These are phyloP conservation scores for Mareca strepera DNA, from an alignment of 2,797 vertebrate species.

Conservation along the genomic window DNA sequence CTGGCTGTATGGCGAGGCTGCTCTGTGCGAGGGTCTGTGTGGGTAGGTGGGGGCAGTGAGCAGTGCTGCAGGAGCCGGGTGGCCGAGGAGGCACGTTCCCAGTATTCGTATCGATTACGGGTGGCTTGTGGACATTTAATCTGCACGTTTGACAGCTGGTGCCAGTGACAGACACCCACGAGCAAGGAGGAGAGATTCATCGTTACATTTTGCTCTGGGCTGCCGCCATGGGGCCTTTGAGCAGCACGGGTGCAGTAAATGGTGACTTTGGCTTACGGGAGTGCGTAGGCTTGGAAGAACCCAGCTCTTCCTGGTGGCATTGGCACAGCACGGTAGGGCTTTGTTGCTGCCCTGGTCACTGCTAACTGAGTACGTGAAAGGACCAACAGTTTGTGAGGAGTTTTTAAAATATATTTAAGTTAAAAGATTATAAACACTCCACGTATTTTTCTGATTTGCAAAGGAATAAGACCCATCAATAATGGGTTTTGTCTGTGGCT, in stretches of 20 bases:
- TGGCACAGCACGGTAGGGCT: not conserved
- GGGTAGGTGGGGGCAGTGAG: not conserved
- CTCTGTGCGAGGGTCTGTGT: no score
- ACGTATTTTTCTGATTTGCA: not conserved
- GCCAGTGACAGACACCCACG: not conserved
- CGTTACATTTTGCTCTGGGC: not conserved
- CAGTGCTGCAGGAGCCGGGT: rapidly evolving
- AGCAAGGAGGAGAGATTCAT: not conserved
- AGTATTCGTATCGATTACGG: not conserved
- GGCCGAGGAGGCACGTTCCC: not conserved
- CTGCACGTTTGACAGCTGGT: not conserved
- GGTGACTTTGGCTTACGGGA: not conserved
- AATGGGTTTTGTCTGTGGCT: not conserved
- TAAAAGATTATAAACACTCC: not conserved
- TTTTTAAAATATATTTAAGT: not conserved
- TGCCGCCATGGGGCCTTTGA: rapidly evolving
- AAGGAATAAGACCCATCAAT: not conserved
- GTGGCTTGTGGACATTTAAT: not conserved
- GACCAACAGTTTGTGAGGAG: not conserved
- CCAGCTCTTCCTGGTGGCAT: not conserved
- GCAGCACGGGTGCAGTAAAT: not conserved
- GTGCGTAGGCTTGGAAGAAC: not conserved
- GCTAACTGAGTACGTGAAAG: not conserved
- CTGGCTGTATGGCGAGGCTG: not conserved
- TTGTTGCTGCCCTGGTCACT: not conserved